A percentile compares a stretch with the other conserved stretches of the same genome.
Conservation (phyloP, 2,888 invertebrate genomes). For the Chorisops tibialis region DNA sequence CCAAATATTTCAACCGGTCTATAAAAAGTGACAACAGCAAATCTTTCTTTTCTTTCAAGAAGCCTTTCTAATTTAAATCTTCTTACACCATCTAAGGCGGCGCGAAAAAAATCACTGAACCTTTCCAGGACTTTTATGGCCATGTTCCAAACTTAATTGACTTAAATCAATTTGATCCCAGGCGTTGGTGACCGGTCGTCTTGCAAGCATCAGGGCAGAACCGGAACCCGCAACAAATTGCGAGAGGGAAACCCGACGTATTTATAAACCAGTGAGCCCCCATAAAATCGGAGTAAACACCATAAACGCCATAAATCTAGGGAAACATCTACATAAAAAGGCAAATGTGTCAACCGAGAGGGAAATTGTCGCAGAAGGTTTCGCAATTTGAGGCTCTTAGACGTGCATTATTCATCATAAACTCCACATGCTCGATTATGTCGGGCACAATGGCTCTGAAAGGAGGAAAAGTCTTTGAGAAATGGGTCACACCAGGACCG, state of each 20-base stretch:
- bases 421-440: constrained; percentile 17
- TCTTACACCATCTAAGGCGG: no score
- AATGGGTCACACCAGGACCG: constrained; percentile 2
- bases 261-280: constrained; percentile 11
- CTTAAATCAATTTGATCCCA: not conserved
- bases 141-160: no score
- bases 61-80: no score
- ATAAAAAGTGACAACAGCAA: no score
- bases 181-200: not conserved
- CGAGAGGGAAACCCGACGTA: not conserved
- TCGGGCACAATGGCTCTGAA: not conserved
- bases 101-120: no score
- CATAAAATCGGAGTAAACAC: constrained; percentile 18
- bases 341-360: constrained; percentile 5
- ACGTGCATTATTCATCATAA: constrained; percentile 21
- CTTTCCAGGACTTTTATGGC: no score
- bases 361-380: constrained; percentile 21
- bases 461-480: constrained; percentile 1
- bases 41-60: no score
- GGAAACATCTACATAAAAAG: constrained; percentile 21
- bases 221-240: not conserved
- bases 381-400: constrained; percentile 20
- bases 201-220: not conserved
- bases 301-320: constrained; percentile 16
- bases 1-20: no score